Base-by-base conservation (phyloP, 2,113 vertebrate species). In the Anser brachyrhynchus region DNA sequence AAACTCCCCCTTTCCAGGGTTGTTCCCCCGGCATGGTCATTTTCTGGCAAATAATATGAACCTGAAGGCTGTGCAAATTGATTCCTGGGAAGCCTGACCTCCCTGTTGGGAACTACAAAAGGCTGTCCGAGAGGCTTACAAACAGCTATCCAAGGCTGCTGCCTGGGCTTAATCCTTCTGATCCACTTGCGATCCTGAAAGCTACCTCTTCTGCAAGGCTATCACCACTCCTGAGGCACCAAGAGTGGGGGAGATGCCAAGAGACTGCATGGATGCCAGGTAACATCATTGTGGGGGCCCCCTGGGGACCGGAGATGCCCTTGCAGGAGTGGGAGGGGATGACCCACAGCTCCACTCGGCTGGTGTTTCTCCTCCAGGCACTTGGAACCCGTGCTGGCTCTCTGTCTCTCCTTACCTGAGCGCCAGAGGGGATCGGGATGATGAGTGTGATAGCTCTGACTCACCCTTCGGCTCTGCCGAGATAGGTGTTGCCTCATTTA, bases 51-150 rank as follows among this genome's bases (percentile, higher is more conserved):
- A 96, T 92, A 96, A 86, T 91, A 19, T 4, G 35, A 93, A 91
- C 66, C 54, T 82, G 93, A 92, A 82, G 74, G 58, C 91, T 89
- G 84, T 95, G 91, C 81, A 96, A 93, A 95, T 93, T 73, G 87
- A 58, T 95, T 91, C 77, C 52, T 12, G 1, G 65, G 77, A 46
- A 89, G 89, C 65, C 70, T 64, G 83, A 82, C 91, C 92, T 92
- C 77, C 66, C 73, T 39, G 20, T 75, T 69, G 77, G 81, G 87
- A 91, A 81, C 69, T 66, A 95, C 95, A 95, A 95, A 91, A 57
- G 49, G 37, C 65, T 2, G 2, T 67, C 84, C 26, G 2, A 75
- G 80, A 69, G 61, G 91, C 62, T 93, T 82, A 95, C 54, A 49
- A 92, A 72, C 6, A 57, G 72, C 69, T 81, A 54, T 90, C 79